Percentiles rank a stretch among this genome's conserved stretches.
phyloP scores from a whole-genome alignment of 2,888 invertebrate species.

The Cryptus armator region DNA sequence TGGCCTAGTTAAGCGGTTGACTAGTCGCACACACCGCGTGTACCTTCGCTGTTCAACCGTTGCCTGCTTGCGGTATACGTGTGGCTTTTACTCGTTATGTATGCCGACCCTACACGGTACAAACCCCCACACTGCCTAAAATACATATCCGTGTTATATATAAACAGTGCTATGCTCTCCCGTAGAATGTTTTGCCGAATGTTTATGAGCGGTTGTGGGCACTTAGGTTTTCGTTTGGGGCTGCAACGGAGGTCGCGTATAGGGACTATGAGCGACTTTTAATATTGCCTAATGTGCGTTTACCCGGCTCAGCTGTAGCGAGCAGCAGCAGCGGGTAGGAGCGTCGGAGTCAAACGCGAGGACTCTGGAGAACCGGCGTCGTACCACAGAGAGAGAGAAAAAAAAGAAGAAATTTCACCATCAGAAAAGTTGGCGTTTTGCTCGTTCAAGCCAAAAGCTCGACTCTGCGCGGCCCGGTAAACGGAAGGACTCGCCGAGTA shows the following conservation, averaged over 20 bases:
- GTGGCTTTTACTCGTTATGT: constrained; percentile 64
- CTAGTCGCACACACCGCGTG: constrained; percentile 53
- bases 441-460: constrained; percentile 54
- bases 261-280: constrained; percentile 67
- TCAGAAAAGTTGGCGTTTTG: constrained; percentile 68
- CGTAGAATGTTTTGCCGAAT: constrained; percentile 62
- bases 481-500: constrained; percentile 72
- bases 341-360: constrained; percentile 55
- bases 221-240: constrained; percentile 35
- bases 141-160: not conserved
- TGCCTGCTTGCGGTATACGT: constrained; percentile 58
- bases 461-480: constrained; percentile 31
- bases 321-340: constrained; percentile 25
- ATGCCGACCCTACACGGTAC: constrained; percentile 20
- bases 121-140: constrained; percentile 50
- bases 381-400: constrained; percentile 32
- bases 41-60: constrained; percentile 57
- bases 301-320: constrained; percentile 54
- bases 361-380: constrained; percentile 43
- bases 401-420: constrained; percentile 10
- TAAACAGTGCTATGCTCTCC: constrained; percentile 7
- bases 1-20: constrained; percentile 68
- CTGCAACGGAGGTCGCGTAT: constrained; percentile 28
- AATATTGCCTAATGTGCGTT: constrained; percentile 70
- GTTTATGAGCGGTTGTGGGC: constrained; percentile 58